These are phyloP conservation scores for Papilio polyxenes DNA, from an alignment of 1,140 invertebrate genomes.

Conservation along the genomic window DNA sequence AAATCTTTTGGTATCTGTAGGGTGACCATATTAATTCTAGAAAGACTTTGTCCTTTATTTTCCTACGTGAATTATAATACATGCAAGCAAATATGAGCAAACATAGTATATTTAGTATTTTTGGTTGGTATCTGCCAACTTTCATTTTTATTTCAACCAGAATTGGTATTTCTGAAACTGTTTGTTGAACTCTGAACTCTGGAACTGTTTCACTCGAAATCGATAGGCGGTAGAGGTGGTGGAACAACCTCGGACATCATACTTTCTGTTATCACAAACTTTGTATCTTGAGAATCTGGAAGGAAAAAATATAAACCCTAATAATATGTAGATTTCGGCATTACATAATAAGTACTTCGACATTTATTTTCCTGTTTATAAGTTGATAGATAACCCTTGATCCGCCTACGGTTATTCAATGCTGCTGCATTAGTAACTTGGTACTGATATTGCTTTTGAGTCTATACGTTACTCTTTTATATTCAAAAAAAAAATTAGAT, in stretches of 20 bases:
- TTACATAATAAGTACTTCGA: no score
- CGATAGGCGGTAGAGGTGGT: conserved; percentile 48
- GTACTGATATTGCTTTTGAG: no score
- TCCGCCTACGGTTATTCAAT: no score
- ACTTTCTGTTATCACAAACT: conserved; percentile 43
- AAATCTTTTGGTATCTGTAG: background rate
- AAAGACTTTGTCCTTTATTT: background rate
- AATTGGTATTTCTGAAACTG: background rate
- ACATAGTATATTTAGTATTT: background rate
- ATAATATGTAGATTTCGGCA: no score
- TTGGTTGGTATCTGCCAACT: background rate
- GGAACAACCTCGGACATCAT: conserved; percentile 35
- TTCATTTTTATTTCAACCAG: background rate
- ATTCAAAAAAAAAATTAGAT: no score
- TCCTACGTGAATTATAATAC: background rate
- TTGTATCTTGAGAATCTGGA: conserved; percentile 51
- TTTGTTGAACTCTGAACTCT: background rate
- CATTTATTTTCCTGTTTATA: no score
- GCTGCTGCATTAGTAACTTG: no score
- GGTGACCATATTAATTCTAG: background rate
- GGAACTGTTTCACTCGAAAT: conserved; percentile 43
- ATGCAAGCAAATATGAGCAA: background rate
- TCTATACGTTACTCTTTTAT: no score
- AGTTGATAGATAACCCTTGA: no score
- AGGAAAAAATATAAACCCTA: background rate